Conservation (phyloP, 2,113 vertebrate species). For the Lophius piscatorius region DNA sequence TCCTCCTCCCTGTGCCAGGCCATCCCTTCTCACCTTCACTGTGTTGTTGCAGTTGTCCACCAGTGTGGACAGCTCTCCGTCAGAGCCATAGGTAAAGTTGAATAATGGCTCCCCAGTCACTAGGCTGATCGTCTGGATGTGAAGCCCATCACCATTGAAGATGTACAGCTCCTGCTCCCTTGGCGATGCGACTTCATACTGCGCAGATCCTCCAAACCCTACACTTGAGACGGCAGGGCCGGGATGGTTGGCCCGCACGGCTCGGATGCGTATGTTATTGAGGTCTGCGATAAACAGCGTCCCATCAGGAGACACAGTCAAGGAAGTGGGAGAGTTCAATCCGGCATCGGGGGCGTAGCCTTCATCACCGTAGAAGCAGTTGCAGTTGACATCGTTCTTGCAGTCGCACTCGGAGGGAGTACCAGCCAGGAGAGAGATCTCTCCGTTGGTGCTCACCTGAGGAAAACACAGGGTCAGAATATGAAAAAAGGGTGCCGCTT, state of each 20-base stretch:
- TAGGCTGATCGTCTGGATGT: constrained; percentile 94
- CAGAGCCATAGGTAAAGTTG: constrained; percentile 93
- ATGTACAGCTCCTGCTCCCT: constrained; percentile 96
- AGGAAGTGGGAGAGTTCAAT: constrained; percentile 93
- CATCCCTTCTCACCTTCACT: constrained; percentile 90
- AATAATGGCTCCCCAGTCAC: constrained; percentile 94
- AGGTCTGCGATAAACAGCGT: constrained; percentile 97
- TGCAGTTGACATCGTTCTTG: constrained; percentile 99
- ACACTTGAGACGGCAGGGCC: constrained; percentile 73
- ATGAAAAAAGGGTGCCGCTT: neutral
- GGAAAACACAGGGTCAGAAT: neutral
- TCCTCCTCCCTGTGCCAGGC: constrained; percentile 79
- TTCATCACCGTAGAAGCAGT: constrained; percentile 97
- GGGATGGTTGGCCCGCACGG: constrained; percentile 90
- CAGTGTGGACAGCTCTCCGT: constrained; percentile 85
- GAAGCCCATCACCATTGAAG: constrained; percentile 93
- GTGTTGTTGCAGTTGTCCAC: constrained; percentile 94
- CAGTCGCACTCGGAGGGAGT: constrained; percentile 97
- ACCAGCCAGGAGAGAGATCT: constrained; percentile 96
- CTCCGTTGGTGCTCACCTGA: constrained; percentile 94
- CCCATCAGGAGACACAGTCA: constrained; percentile 95
- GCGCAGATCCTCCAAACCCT: constrained; percentile 71
- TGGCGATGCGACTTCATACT: constrained; percentile 94
- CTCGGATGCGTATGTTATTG: constrained; percentile 96
- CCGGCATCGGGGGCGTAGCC: constrained; percentile 96